Percentiles rank a stretch among this genome's conserved stretches.
Evolutionary conservation across 2,888 invertebrate genomes (phyloP).

Genomic region (Carcina quercana): DNA sequence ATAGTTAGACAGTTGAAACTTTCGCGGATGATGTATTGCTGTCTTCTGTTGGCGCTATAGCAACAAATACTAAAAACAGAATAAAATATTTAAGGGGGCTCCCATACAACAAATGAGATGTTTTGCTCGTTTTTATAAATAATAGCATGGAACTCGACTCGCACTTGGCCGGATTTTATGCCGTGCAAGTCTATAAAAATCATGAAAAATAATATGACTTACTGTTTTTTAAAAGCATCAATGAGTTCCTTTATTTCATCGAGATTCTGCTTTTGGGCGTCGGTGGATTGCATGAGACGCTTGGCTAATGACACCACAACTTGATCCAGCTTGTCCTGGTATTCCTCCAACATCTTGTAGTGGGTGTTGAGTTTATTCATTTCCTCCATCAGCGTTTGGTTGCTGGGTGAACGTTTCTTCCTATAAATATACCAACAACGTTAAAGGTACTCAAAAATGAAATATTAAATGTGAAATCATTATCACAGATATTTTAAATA

Average conservation of each 20-base stretch:
- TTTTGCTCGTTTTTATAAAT: too few relatives aligned
- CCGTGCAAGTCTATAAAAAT: too few relatives aligned
- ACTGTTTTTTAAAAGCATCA: conserved; percentile 7
- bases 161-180: too few relatives aligned
- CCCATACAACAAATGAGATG: too few relatives aligned
- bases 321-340: too few relatives aligned
- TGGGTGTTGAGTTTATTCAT: conserved; percentile 7
- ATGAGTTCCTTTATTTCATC: conserved; percentile 4
- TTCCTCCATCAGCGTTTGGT: conserved; percentile 1
- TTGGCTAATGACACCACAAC: conserved; percentile 6
- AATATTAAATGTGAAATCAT: not conserved
- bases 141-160: too few relatives aligned
- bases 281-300: conserved; percentile 5
- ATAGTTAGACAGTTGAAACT: too few relatives aligned
- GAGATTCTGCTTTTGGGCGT: conserved; percentile 5
- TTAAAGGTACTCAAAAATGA: not conserved
- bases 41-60: too few relatives aligned
- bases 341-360: conserved; percentile 1
- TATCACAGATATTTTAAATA: not conserved
- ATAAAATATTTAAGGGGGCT: too few relatives aligned
- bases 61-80: too few relatives aligned
- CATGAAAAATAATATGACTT: not conserved
- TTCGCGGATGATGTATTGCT: too few relatives aligned
- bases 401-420: conserved; percentile 3
- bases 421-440: conserved; percentile 2